These are phyloP conservation scores for Notodonta ziczac DNA, from an alignment of 2,888 invertebrate species.

Conservation along the genomic window DNA sequence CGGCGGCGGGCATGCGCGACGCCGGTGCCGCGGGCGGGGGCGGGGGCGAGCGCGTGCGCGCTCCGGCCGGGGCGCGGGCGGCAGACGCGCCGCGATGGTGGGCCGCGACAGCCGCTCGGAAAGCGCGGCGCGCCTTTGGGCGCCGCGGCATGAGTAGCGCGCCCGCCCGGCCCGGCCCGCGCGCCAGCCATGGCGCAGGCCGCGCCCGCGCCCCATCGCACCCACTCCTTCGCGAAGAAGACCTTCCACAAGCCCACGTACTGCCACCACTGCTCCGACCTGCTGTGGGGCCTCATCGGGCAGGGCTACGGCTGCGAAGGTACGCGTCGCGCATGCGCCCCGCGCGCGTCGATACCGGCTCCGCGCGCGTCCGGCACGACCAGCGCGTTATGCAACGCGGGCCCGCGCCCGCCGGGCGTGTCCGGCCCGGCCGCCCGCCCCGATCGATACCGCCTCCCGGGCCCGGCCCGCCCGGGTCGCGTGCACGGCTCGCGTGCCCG, in stretches of 20 bases:
- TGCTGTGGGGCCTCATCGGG: slow-evolving; percentile 99
- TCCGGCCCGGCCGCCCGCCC: slow-evolving; percentile 36
- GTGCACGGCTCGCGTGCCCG: slow-evolving; percentile 27
- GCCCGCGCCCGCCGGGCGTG: slow-evolving; percentile 80
- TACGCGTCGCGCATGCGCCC: slow-evolving; percentile 85
- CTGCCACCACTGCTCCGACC: slow-evolving; percentile 99
- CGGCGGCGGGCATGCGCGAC: slow-evolving; percentile 50
- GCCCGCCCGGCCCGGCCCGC: slow-evolving; percentile 81
- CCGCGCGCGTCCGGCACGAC: slow-evolving; percentile 71
- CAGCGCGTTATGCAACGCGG: slow-evolving; percentile 70
- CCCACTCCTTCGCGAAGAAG: slow-evolving; percentile 99
- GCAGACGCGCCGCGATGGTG: slow-evolving; percentile 84
- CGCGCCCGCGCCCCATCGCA: slow-evolving; percentile 86
- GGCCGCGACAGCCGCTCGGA: slow-evolving; percentile 85
- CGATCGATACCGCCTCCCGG: slow-evolving; percentile 53
- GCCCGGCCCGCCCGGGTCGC: slow-evolving; percentile 26
- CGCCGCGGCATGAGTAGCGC: slow-evolving; percentile 84
- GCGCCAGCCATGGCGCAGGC: slow-evolving; percentile 84
- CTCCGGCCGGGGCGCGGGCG: slow-evolving; percentile 64
- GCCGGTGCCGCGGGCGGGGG: slow-evolving; percentile 32
- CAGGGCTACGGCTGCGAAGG: slow-evolving; percentile 99
- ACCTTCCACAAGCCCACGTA: slow-evolving; percentile 99
- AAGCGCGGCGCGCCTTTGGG: slow-evolving; percentile 85
- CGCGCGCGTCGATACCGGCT: slow-evolving; percentile 74
- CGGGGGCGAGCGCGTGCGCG: slow-evolving; percentile 53